Conservation (phyloP, 2,888 invertebrate genomes). For the Cartodere bifasciata region DNA sequence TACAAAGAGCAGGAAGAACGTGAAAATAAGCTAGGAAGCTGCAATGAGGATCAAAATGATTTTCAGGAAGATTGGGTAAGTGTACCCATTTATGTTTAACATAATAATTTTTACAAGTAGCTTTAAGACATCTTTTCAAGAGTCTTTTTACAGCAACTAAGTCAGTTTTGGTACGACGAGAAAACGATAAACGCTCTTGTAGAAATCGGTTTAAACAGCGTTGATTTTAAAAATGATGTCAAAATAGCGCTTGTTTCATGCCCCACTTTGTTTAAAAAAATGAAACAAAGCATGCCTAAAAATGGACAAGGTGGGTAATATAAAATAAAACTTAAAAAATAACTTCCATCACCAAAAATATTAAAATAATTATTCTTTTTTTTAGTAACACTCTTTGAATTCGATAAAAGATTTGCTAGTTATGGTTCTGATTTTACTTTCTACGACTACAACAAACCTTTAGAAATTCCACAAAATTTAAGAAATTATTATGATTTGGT, state of each 20-base stretch:
- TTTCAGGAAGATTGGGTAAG: slow-evolving; percentile 77
- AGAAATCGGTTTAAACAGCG: slow-evolving; percentile 38
- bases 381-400: slow-evolving; percentile 47
- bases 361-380: slow-evolving; percentile 6
- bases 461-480: slow-evolving; percentile 49
- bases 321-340: slow-evolving; percentile 2
- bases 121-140: background rate
- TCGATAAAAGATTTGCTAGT: slow-evolving; percentile 67
- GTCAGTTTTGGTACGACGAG: slow-evolving; percentile 95
- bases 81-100: slow-evolving; percentile 11
- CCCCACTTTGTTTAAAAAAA: slow-evolving; percentile 66
- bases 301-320: slow-evolving; percentile 19
- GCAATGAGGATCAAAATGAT: slow-evolving; percentile 34
- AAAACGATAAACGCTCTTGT: slow-evolving; percentile 56
- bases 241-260: slow-evolving; percentile 77
- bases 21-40: too few relatives aligned
- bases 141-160: slow-evolving; percentile 64
- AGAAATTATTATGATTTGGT: slow-evolving; percentile 62
- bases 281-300: slow-evolving; percentile 39
- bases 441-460: slow-evolving; percentile 79
- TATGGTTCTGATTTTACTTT: slow-evolving; percentile 67
- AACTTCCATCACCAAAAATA: slow-evolving; percentile 17
- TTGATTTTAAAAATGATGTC: too few relatives aligned
- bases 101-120: background rate
- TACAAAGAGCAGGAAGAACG: slow-evolving; percentile 55